Evolutionary conservation across 1,140 invertebrate species (phyloP), one percentile per base, ranked within the genome.

Genomic region (Micrasema longulum): DNA sequence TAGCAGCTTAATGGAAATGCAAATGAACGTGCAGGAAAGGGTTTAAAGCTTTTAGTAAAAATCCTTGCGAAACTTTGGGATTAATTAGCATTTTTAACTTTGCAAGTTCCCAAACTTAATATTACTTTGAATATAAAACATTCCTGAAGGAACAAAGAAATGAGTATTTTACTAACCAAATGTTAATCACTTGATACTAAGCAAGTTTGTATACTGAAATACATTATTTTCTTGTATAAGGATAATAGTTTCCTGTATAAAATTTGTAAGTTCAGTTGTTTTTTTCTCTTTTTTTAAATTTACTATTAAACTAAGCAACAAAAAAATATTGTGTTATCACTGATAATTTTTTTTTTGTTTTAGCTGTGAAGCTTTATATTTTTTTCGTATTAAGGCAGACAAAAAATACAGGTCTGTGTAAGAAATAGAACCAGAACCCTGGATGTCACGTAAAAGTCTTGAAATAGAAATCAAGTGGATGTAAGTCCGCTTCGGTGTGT

Each of bases 1-100:
- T n/a, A 16, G 52, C 23, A 31, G 43, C 60, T 48, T n/a, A 64
- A 47, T 64, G 60, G 14, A 47, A 64, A 64, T 64, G 60, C 60
- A 64, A 64, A 60, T 60, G 55, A 47, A 23, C 41, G 7, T 16
- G 60, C 20, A 23, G 53, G 22, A 47, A 64, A 64, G 45, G 60
- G 41, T 45, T 64, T 64, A 45, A 14, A 31, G 43, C 55, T 38
- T 60, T 60, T 64, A 47, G 12, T 47, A 45, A 64, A 64, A 64
- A 45, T 64, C 41, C 60, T 22, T 64, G 60, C 23, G 57, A 47
- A 64, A 64, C 60, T 64, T 64, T 64, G 7, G 60, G 60, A 64
- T 64, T 64, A 64, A 64, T 64, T 64, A 64, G 41, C 60, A 64
- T 64, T 47, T 64, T 64, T 47, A 64, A 45, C 22, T 38, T 64